Conservation (phyloP, 2,797 vertebrate species). For the Tangara arthus region DNA sequence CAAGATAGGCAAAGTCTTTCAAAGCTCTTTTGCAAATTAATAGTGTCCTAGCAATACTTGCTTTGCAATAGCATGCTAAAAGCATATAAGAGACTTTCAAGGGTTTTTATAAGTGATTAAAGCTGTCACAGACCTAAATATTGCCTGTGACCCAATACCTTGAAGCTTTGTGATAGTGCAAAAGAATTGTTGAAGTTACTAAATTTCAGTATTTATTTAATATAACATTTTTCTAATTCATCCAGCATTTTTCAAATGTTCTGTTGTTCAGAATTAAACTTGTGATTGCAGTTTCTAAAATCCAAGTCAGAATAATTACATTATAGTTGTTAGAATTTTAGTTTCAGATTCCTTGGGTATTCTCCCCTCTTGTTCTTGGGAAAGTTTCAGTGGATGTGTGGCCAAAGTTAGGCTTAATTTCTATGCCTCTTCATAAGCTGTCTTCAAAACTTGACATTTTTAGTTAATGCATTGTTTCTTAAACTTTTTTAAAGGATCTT, state of each 20-base stretch:
- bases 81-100: background rate
- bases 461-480: background rate
- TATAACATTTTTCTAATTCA: background rate
- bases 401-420: background rate
- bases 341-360: background rate
- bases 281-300: background rate
- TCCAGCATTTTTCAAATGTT: background rate
- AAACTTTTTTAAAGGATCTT: constrained; percentile 83
- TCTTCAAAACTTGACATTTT: background rate
- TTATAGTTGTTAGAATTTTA: background rate
- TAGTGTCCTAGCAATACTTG: background rate
- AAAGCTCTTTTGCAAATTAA: background rate
- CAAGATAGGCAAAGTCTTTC: background rate
- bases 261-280: background rate
- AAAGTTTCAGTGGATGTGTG: background rate
- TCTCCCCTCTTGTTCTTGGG: background rate
- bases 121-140: background rate
- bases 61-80: background rate
- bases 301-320: background rate
- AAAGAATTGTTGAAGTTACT: background rate
- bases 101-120: background rate
- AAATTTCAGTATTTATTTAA: background rate
- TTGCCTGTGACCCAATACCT: background rate
- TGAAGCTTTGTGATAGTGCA: background rate
- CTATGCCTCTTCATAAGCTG: background rate